Evolutionary conservation across 2,113 vertebrate species (phyloP).

Genomic region (Clarias macrocephalus): DNA sequence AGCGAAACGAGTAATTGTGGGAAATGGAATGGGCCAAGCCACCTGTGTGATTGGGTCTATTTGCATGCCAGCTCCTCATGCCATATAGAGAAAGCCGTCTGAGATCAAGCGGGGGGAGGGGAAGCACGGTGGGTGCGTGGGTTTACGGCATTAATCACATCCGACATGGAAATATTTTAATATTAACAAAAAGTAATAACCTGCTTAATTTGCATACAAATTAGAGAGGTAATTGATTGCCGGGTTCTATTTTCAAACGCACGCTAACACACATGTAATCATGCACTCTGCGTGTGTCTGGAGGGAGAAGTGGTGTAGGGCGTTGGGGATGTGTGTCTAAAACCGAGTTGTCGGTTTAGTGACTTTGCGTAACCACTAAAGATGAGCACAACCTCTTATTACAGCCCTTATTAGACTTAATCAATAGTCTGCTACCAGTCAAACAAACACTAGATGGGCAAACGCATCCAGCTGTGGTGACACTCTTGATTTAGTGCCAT

Average conservation of each 20-base stretch:
- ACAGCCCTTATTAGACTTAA: conserved; percentile 24
- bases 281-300: background rate
- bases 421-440: conserved; percentile 17
- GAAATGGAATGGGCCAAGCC: conserved; percentile 36
- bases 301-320: background rate
- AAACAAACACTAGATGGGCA: background rate
- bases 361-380: conserved; percentile 17
- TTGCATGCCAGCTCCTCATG: conserved; percentile 28
- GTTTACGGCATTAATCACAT: conserved; percentile 54
- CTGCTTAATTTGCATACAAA: conserved; percentile 58
- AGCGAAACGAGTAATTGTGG: conserved; percentile 44
- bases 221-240: conserved; percentile 53
- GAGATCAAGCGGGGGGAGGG: background rate
- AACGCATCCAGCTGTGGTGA: background rate
- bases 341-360: conserved; percentile 29
- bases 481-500: background rate
- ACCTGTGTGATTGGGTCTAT: conserved; percentile 43
- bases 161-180: conserved; percentile 49
- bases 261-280: conserved; percentile 26
- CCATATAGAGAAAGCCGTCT: conserved; percentile 37
- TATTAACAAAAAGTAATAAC: conserved; percentile 58
- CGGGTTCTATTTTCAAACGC: conserved; percentile 31
- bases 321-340: background rate
- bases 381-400: conserved; percentile 29
- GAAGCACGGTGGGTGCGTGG: background rate